Base-by-base conservation (phyloP, 1,140 invertebrate genomes). In the Bombus haemorrhoidalis region DNA sequence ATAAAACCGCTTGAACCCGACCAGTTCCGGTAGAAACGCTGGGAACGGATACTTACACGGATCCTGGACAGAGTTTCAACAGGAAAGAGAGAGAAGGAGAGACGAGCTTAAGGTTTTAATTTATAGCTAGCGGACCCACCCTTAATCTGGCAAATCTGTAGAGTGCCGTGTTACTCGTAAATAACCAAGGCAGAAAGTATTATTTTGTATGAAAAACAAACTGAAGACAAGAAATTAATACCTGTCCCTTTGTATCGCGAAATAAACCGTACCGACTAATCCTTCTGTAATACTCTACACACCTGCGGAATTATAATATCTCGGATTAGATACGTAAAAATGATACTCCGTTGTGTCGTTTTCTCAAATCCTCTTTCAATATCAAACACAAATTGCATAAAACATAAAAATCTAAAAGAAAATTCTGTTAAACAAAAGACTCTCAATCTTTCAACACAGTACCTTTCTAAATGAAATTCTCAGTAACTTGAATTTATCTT, bases 131-230 rank as follows among this genome's bases (percentile, higher is more conserved):
- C 72, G 66, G 89, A 87, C 86, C 89, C 89, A 84, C 86, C 89
- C 83, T 90, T 90, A 90, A 90, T 90, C 86, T 87, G 89, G 89
- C 83, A 90, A 90, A 90, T 90, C 86, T 90, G 88, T 90, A 90
- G 88, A 90, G 88, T 87, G 84, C 89, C 88, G 86, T 82, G 86
- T 87, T 85, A 83, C 75, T 79, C 88, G 89, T 90, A 90, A 90
- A 90, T 90, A 90, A 90, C 75, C 66, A 59, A 15, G 76, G 79
- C 74, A 69, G 86, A 87, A 90, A 90, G 84, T 90, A 90, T 90
- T 89, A 87, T 87, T 87, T 64, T 71, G 71, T 57, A 72, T 86
- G 82, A 84, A 86, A 90, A 90, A 66, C 86, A 86, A 79, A 76
- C 75, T 73, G 79, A 87, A 81, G 89, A 90, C 86, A 85, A 77